Base-by-base conservation (phyloP, 2,888 invertebrate species). In the Malthinus flaveolus region DNA sequence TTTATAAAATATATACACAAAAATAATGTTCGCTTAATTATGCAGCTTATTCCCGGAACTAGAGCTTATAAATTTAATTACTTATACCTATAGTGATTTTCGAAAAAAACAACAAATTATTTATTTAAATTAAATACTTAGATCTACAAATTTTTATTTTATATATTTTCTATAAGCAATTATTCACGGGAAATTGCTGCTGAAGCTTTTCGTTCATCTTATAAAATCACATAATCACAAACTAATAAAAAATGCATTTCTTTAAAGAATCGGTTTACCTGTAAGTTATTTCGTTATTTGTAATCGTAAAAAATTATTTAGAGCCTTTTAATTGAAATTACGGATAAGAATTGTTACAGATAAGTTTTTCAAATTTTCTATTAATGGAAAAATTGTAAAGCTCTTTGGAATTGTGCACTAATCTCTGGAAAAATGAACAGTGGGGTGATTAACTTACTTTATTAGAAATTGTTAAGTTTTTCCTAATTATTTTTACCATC, bases 141-240 rank as follows among this genome's bases (percentile, higher is more conserved):
- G 32, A 59, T 49, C 33, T 59, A 51, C 36, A 37, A 49, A 39
- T 45, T 45, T 54, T 11, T 7, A 33, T 32, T 36, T 9, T 23
- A 11, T 44, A 46, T 32, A 34, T 7, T 15, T 44, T 10, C 33
- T 35, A 66, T 66, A 66, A 60, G 59, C 65, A 64, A 60, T 66
- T 54, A 66, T 65, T 66, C 65, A 57, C 62, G 59, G 64, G 64
- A 66, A 39, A 39, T 12, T 8, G 13, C 2, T 23, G 23, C 23
- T 23, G 2, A 23, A 23, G 23, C 23, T 23, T 23, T 23, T 23
- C 23, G 5, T 23, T 23, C 23, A 39, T 39, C 15, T 12, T 39
- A 9, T 8, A 13, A 11, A 53, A 39, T 53, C 47, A 53, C 53
- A 47, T 53, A 15, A 12, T 39, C n/a, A 23, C 2, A 23, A 5